Percentiles rank a stretch among this genome's conserved stretches.
Conservation (phyloP, 2,113 vertebrate species). For the Hemicordylus capensis region DNA sequence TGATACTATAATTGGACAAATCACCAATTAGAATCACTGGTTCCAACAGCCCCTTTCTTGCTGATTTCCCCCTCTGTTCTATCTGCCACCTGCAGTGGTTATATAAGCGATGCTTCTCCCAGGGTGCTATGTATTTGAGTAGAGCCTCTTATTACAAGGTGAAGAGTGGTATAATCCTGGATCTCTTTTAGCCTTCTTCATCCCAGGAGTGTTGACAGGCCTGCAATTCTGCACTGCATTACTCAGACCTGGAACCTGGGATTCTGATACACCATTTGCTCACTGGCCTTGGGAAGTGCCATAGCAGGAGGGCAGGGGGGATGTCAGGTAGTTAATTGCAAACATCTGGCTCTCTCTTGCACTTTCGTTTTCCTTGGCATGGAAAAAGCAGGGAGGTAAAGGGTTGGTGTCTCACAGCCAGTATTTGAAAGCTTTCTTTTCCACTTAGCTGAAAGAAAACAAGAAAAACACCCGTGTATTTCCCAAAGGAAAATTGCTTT, state of each 20-base stretch:
- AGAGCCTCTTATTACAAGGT: background rate
- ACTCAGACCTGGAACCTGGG: background rate
- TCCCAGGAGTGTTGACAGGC: slow-evolving; percentile 12
- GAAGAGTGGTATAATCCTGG: background rate
- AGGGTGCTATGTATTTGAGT: background rate
- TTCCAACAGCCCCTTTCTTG: background rate
- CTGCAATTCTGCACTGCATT: background rate
- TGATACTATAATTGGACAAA: background rate
- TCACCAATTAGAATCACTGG: background rate
- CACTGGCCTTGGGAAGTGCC: background rate
- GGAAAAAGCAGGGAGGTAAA: background rate
- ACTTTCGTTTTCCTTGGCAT: slow-evolving; percentile 7
- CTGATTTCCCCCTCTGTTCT: background rate
- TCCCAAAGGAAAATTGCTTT: background rate
- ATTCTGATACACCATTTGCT: background rate
- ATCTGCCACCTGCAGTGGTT: background rate
- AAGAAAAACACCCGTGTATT: slow-evolving; percentile 1
- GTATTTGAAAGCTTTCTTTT: slow-evolving; percentile 15
- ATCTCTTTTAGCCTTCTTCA: background rate
- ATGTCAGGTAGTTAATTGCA: slow-evolving; percentile 20
- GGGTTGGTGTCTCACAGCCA: slow-evolving; percentile 6
- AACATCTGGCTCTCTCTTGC: slow-evolving; percentile 28
- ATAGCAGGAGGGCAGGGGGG: slow-evolving; percentile 27
- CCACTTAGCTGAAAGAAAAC: slow-evolving; percentile 1
- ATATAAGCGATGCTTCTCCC: background rate